A percentile compares a stretch with the other conserved stretches of the same genome.
phyloP scores from a whole-genome alignment of 92 coral and sea anemone genomes.

The Plumapathes pennacea region DNA sequence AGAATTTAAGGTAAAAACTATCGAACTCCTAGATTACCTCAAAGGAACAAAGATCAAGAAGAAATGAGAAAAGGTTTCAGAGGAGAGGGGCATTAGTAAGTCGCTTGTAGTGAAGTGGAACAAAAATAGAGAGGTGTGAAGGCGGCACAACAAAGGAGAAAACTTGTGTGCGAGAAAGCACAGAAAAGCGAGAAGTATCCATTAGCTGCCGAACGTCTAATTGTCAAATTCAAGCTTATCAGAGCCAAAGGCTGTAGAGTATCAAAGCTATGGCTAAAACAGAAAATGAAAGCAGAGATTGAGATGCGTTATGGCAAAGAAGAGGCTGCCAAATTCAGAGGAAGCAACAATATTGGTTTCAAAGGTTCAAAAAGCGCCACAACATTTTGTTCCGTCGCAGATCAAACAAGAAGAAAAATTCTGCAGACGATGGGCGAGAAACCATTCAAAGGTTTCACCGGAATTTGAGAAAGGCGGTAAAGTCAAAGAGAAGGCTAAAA shows the following conservation, averaged over 20 bases:
- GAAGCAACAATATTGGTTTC: slow-evolving; percentile 63
- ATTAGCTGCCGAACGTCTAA: slow-evolving; percentile 41
- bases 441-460: slow-evolving; percentile 49
- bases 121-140: slow-evolving; percentile 45
- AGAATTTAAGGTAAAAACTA: slow-evolving; percentile 58
- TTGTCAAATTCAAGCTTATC: slow-evolving; percentile 55
- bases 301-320: slow-evolving; percentile 47
- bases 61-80: slow-evolving; percentile 48
- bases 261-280: slow-evolving; percentile 57
- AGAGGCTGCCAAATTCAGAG: slow-evolving; percentile 53
- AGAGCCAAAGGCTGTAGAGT: slow-evolving; percentile 65
- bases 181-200: slow-evolving; percentile 49
- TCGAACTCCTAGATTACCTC: slow-evolving; percentile 46
- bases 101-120: slow-evolving; percentile 64
- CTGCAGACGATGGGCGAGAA: slow-evolving; percentile 50
- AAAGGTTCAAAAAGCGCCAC: slow-evolving; percentile 47
- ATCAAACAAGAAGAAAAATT: slow-evolving; percentile 46
- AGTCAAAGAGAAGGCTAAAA: slow-evolving; percentile 21
- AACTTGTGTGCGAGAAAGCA: slow-evolving; percentile 15
- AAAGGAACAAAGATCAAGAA: slow-evolving; percentile 40
- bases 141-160: slow-evolving; percentile 47
- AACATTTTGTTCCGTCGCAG: slow-evolving; percentile 19
- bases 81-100: slow-evolving; percentile 51
- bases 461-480: slow-evolving; percentile 33
- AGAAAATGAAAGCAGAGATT: slow-evolving; percentile 45